A percentile compares a stretch with the other conserved stretches of the same genome.
These are phyloP conservation scores for Physocephala rufipes DNA, from an alignment of 2,888 invertebrate species.

Conservation along the genomic window DNA sequence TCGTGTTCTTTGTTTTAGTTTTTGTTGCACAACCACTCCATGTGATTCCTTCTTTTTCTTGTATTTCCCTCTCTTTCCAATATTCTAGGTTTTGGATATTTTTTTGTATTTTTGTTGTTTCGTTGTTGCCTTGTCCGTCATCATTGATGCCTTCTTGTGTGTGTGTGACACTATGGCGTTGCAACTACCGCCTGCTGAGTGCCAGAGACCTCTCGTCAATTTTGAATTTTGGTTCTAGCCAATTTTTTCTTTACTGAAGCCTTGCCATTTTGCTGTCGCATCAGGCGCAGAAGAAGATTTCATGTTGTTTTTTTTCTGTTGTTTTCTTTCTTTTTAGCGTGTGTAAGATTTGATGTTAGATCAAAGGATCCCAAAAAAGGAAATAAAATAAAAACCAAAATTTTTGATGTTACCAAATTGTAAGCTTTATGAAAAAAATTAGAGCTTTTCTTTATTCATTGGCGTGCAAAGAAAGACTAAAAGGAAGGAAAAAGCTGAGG, in stretches of 20 bases:
- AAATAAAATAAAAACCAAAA: no score
- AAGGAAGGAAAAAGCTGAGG: not conserved
- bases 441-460: no score
- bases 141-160: no score
- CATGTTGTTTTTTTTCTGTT: not conserved
- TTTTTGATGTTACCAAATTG: no score
- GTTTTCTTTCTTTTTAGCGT: not conserved
- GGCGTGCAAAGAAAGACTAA: no score
- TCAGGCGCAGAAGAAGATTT: not conserved
- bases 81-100: not conserved
- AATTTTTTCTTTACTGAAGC: not conserved
- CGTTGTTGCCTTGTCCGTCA: not conserved
- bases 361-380: not conserved
- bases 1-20: not conserved
- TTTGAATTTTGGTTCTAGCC: conserved; percentile 5
- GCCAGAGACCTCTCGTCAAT: not conserved
- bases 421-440: no score
- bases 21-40: not conserved
- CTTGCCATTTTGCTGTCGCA: not conserved
- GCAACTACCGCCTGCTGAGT: not conserved
- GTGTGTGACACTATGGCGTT: conserved; percentile 2
- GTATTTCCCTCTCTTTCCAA: not conserved
- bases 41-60: not conserved
- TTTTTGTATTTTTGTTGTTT: not conserved
- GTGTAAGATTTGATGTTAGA: conserved; percentile 8